Evolutionary conservation across 2,113 vertebrate species (phyloP).

Genomic region (Mesembrinibis cayennensis): DNA sequence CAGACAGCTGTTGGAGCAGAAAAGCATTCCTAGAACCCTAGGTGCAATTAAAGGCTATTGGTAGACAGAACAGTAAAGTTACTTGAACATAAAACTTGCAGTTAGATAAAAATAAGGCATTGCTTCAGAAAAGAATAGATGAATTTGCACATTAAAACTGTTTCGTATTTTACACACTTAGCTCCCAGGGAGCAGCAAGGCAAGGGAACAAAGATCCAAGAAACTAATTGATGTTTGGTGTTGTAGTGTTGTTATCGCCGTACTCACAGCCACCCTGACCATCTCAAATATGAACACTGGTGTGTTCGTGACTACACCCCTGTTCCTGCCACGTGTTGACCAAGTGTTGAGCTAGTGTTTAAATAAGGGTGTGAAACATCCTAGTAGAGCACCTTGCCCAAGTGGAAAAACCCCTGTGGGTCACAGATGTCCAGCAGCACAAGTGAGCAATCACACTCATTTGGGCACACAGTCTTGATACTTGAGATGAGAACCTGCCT

Average conservation of each 20-base stretch:
- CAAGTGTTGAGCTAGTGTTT: not conserved
- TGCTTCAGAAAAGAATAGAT: not conserved
- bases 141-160: not conserved
- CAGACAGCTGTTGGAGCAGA: not conserved
- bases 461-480: not conserved
- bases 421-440: not conserved
- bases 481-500: not conserved
- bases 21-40: not conserved
- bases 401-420: not conserved
- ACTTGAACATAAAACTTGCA: not conserved
- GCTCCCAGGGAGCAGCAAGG: not conserved
- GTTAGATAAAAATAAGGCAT: not conserved
- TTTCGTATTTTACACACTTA: not conserved
- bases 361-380: not conserved
- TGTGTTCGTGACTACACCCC: fast-evolving
- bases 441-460: not conserved
- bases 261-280: not conserved
- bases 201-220: not conserved
- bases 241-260: not conserved
- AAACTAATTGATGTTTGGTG: not conserved
- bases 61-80: not conserved
- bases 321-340: fast-evolving
- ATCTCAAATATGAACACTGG: not conserved
- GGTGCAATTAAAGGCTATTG: not conserved
- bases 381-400: not conserved